Evolutionary conservation across 2,113 vertebrate species (phyloP), one percentile per base, ranked within the genome.

Genomic region (Amblyopsis rosae): DNA sequence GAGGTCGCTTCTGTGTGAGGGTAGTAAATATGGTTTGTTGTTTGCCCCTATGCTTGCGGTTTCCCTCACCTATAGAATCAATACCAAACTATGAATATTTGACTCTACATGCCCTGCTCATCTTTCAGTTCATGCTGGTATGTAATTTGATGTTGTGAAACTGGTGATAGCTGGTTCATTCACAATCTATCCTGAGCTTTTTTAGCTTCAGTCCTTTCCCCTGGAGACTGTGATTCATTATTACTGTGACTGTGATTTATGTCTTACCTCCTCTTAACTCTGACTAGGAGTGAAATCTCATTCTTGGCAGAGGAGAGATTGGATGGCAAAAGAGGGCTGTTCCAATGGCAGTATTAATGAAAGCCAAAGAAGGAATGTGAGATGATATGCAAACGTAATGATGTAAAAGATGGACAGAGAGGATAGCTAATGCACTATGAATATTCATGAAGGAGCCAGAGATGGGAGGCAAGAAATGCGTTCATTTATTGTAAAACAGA

Each of bases 191-290:
- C 19, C 17, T 26, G 55, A 57, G 55, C n/a, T 54, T 7, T 54
- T 7, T n/a, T 54, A 15, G 3, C 51, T n/a, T n/a, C 13, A 15
- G 7, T 12, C 59, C 41, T 75, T 56, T 76, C 60, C 9, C 35
- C 19, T 33, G n/a, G 63, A 32, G 61, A 17, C 19, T 10, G 26
- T 62, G 67, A 79, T 72, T 72, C 32, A 57, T 74, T 67, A 50
- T 19, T 53, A 9, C 45, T 70, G 61, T 73, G 65, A 41, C 4
- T 62, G 26, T 26, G 62, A 73, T 76, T 59, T 59, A 76, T 7
- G 63, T 32, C 17, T 57, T 73, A 70, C 70, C 69, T 57, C 41
- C 68, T 69, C 48, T 9, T 1, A 49, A 26, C 50, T 13, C 57
- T 51, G 26, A 49, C 62, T 41, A 6, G 57, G 61, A 59, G 69